Evolutionary conservation across 2,888 invertebrate species (phyloP).

Genomic region (Tipula confusa): DNA sequence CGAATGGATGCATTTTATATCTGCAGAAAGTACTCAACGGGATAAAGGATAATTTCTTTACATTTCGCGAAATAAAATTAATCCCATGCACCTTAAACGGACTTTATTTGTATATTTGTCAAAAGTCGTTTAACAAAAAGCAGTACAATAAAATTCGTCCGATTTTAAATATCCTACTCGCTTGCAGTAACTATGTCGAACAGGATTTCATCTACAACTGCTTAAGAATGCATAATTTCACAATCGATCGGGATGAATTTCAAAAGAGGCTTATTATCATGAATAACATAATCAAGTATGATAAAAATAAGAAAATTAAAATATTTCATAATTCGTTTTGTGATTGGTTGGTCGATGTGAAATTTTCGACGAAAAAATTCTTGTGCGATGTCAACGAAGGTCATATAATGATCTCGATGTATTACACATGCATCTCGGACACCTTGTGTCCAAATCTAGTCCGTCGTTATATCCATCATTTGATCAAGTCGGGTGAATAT

Average conservation of each 20-base stretch:
- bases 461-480: conserved; percentile 66
- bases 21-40: conserved; percentile 86
- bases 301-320: conserved; percentile 40
- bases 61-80: conserved; percentile 82
- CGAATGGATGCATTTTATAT: conserved; percentile 87
- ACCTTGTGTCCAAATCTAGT: conserved; percentile 69
- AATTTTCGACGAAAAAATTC: conserved; percentile 93
- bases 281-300: conserved; percentile 53
- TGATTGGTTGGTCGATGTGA: conserved; percentile 94
- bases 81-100: conserved; percentile 95
- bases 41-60: conserved; percentile 88
- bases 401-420: conserved; percentile 82
- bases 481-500: conserved; percentile 64
- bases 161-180: conserved; percentile 79
- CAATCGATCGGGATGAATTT: conserved; percentile 75
- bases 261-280: conserved; percentile 71
- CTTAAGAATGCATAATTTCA: conserved; percentile 72
- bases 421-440: conserved; percentile 67
- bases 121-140: conserved; percentile 83
- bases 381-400: conserved; percentile 83
- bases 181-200: conserved; percentile 79
- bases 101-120: conserved; percentile 90
- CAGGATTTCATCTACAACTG: conserved; percentile 77
- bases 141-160: conserved; percentile 83
- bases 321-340: conserved; percentile 94